These are phyloP conservation scores for Heterotilapia buettikoferi DNA, from an alignment of 2,113 vertebrate species.

Conservation along the genomic window DNA sequence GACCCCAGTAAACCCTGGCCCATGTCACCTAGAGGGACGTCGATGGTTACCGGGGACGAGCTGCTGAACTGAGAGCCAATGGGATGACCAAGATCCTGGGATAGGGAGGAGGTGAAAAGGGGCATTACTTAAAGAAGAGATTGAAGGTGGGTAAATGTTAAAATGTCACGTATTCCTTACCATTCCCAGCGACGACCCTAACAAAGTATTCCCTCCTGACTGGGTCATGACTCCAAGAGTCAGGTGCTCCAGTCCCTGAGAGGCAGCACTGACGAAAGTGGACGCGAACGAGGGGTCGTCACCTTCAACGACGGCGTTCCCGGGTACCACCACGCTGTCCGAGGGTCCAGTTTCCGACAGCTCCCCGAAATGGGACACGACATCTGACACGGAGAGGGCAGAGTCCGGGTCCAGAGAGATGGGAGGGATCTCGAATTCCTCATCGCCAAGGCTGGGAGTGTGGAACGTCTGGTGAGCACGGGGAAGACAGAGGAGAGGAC, in stretches of 20 bases:
- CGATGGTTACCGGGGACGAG: slow-evolving; percentile 85
- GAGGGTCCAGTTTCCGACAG: slow-evolving; percentile 74
- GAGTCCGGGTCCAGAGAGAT: slow-evolving; percentile 86
- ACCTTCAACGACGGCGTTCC: slow-evolving; percentile 77
- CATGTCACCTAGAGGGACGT: slow-evolving; percentile 82
- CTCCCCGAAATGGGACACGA: slow-evolving; percentile 84
- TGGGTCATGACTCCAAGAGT: slow-evolving; percentile 83
- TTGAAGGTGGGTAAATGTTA: rapidly evolving
- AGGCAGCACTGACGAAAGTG: slow-evolving; percentile 63
- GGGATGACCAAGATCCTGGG: slow-evolving; percentile 83
- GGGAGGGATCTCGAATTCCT: slow-evolving; percentile 90
- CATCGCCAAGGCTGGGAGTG: slow-evolving; percentile 88
- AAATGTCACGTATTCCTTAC: slow-evolving; percentile 1
- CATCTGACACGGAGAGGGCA: slow-evolving; percentile 81
- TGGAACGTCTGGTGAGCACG: slow-evolving; percentile 79
- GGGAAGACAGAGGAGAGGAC: too few species aligned
- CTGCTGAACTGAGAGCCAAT: slow-evolving; percentile 84
- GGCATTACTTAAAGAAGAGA: neutral
- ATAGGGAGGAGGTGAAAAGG: neutral
- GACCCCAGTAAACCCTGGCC: slow-evolving; percentile 79
- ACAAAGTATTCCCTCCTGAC: slow-evolving; percentile 74
- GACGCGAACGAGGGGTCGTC: slow-evolving; percentile 75
- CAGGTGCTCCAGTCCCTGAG: slow-evolving; percentile 78
- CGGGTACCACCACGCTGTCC: slow-evolving; percentile 70
- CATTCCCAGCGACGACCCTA: slow-evolving; percentile 61